Conservation (phyloP, 2,888 invertebrate genomes). For the Ennomos fuscantarius region DNA sequence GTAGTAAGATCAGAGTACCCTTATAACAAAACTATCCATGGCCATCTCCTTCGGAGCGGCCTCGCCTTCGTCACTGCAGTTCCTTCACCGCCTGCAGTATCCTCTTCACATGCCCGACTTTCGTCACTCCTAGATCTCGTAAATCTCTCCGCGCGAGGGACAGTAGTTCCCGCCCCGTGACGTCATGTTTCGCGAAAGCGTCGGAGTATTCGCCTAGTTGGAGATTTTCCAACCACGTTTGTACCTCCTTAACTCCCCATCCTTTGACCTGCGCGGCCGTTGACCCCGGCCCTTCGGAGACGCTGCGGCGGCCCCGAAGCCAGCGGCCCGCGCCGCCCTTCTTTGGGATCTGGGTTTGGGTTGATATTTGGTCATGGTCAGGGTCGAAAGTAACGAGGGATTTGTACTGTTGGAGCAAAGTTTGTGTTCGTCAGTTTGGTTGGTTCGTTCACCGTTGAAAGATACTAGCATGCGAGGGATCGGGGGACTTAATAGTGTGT, state of each 20-base stretch:
- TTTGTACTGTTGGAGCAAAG: constrained; percentile 48
- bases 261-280: constrained; percentile 65
- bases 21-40: constrained; percentile 45
- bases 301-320: constrained; percentile 72
- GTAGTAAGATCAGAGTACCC: constrained; percentile 34
- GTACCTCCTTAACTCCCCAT: constrained; percentile 96
- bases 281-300: constrained; percentile 63
- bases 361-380: constrained; percentile 44
- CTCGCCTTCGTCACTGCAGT: constrained; percentile 79
- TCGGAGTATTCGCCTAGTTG: constrained; percentile 96
- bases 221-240: constrained; percentile 94
- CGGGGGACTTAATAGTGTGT: too few species aligned
- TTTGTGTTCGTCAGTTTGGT: constrained; percentile 8
- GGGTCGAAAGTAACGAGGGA: constrained; percentile 39
- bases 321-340: constrained; percentile 67
- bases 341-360: constrained; percentile 69
- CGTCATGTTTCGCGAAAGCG: constrained; percentile 96
- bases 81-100: constrained; percentile 97
- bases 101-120: constrained; percentile 98
- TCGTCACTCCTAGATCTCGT: constrained; percentile 96
- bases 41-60: constrained; percentile 81
- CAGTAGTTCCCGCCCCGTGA: constrained; percentile 95
- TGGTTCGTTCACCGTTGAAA: background rate
- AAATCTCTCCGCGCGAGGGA: constrained; percentile 94
- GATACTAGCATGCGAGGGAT: background rate